Evolutionary conservation across 2,888 invertebrate species (phyloP), one percentile per base, ranked within the genome.

Genomic region (Sarcophaga rosellei): DNA sequence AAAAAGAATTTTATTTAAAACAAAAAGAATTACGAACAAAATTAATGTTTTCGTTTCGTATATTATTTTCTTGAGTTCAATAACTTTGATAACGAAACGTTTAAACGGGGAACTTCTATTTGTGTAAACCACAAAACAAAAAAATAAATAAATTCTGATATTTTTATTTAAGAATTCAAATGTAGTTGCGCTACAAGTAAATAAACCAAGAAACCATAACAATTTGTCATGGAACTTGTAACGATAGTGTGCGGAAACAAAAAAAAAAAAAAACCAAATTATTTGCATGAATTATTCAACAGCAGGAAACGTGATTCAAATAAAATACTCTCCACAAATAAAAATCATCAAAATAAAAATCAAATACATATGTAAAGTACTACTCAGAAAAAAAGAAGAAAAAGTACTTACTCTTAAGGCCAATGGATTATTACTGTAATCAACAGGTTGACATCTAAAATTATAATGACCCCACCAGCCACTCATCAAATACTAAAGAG

Each of bases 381-480:
- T 25, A 4, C 25, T 25, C 4, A 4, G 15, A 72, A 65, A 25
- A 20, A 76, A 73, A 25, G 66, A 4, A 20, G 23, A 62, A 62
- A 17, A 45, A n/a, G 8, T 63, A 93, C 94, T 93, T 93, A 95
- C 95, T 92, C 97, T 95, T 92, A 97, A 91, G 4, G 97, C 97
- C 88, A 94, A 91, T 8, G 97, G 96, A 89, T 94, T 95, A 84
- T 94, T 94, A 11, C 97, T 96, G 92, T 97, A 98, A 93, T 98
- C 98, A 5, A 98, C 97, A 4, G 97, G 97, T 93, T 98, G 97
- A 92, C 98, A 98, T 87, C 95, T 95, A 89, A 97, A 95, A 90
- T 96, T 97, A 93, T 98, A 96, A 4, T 96, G 95, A 45, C 95
- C 95, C 92, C 96, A 95, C 97, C 97, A 98, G 53, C 97, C 98